Evolutionary conservation across 2,113 vertebrate species (phyloP).

Genomic region (Tychaedon coryphoeus): DNA sequence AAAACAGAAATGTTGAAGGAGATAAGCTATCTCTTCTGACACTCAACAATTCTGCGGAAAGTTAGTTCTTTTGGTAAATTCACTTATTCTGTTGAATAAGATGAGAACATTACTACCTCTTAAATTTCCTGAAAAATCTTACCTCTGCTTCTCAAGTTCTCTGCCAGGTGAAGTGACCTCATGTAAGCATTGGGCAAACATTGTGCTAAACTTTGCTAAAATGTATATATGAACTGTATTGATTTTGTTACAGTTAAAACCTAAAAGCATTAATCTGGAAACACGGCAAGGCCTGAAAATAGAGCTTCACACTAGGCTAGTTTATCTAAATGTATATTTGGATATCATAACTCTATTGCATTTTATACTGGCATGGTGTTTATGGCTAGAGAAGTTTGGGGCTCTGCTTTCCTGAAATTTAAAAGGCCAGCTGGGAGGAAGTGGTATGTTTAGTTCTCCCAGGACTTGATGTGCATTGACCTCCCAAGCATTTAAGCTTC

Average conservation of each 20-base stretch:
- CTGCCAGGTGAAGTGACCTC: not conserved
- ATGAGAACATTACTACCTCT: not conserved
- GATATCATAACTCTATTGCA: rapidly evolving
- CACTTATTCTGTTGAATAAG: not conserved
- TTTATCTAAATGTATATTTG: not conserved
- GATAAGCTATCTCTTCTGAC: not conserved
- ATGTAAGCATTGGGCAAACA: not conserved
- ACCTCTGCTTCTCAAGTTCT: not conserved
- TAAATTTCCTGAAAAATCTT: not conserved
- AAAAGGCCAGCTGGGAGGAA: not conserved
- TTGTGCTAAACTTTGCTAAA: not conserved
- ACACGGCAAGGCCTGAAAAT: not conserved
- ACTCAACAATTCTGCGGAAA: not conserved
- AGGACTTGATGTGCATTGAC: not conserved
- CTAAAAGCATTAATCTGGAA: not conserved
- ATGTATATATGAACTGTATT: not conserved
- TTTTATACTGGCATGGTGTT: not conserved
- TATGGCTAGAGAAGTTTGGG: not conserved
- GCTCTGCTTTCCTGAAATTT: not conserved
- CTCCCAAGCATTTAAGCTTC: not conserved
- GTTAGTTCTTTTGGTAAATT: not conserved
- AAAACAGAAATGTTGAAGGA: not conserved
- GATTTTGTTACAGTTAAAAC: not conserved
- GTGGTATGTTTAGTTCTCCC: not conserved
- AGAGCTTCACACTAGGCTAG: not conserved